Evolutionary conservation across 2,797 vertebrate genomes (phyloP).

Genomic region (Sorex maritimensis): DNA sequence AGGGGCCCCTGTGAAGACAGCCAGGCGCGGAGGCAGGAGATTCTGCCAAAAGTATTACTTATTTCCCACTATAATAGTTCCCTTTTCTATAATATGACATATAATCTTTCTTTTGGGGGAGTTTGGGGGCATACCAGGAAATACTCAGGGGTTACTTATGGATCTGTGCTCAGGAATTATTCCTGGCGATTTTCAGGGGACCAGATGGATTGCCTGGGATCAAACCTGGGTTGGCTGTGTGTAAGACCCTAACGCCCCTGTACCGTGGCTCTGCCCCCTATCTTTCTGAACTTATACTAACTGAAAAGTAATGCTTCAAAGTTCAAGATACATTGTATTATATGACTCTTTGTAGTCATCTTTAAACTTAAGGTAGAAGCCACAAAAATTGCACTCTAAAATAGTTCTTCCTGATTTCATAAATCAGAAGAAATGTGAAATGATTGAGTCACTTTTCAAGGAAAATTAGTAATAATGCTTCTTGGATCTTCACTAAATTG

Average conservation of each 20-base stretch:
- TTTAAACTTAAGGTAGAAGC: slow-evolving; percentile 71
- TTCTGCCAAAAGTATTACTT: not conserved
- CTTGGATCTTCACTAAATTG: slow-evolving; percentile 68
- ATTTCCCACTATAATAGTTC: not conserved
- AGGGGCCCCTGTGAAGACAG: too few relatives aligned
- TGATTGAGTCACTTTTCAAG: slow-evolving; percentile 67
- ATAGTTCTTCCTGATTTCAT: slow-evolving; percentile 34
- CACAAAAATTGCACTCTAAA: slow-evolving; percentile 70
- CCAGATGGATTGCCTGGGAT: too few relatives aligned
- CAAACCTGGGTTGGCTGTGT: too few relatives aligned
- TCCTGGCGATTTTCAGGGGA: too few relatives aligned
- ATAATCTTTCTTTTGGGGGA: not conserved
- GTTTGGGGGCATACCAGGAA: too few relatives aligned
- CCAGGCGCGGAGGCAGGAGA: too few relatives aligned
- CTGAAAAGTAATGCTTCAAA: slow-evolving; percentile 51
- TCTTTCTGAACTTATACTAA: slow-evolving; percentile 33
- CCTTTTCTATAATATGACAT: slow-evolving; percentile 21
- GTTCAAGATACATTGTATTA: slow-evolving; percentile 11
- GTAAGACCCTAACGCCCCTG: too few relatives aligned
- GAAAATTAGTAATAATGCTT: slow-evolving; percentile 73
- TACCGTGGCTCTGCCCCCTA: too few relatives aligned
- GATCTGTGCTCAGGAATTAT: too few relatives aligned
- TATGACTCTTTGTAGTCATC: slow-evolving; percentile 45
- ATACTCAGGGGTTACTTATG: too few relatives aligned
- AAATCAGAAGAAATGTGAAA: slow-evolving; percentile 67